phyloP scores from a whole-genome alignment of 2,888 invertebrate species.

The Eudasyphora cyanicolor region DNA sequence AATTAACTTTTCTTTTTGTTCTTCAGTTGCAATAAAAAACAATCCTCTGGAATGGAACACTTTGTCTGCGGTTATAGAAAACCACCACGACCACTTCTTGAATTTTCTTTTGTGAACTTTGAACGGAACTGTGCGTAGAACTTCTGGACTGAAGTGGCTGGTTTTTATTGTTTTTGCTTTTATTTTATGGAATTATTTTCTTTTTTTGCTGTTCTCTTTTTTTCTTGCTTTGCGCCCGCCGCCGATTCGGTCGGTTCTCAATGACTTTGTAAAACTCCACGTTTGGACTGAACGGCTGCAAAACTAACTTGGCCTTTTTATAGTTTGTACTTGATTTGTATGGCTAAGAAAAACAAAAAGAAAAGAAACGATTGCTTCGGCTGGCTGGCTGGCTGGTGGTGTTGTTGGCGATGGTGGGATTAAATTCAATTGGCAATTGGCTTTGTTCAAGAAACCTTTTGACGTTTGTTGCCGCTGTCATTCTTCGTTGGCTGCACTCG shows the following conservation, averaged over 20 bases:
- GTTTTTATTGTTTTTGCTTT: background rate
- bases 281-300: conserved; percentile 74
- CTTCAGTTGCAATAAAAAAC: conserved; percentile 45
- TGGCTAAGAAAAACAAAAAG: conserved; percentile 45
- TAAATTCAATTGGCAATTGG: conserved; percentile 4
- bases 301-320: conserved; percentile 76
- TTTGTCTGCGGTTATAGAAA: conserved; percentile 38
- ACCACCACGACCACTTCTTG: conserved; percentile 48
- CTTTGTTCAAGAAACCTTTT: conserved; percentile 58
- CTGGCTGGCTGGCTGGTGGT: conserved; percentile 26
- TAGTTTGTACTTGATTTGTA: conserved; percentile 70
- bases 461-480: conserved; percentile 18
- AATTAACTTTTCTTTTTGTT: conserved; percentile 16
- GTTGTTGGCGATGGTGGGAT: conserved; percentile 14
- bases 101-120: conserved; percentile 27
- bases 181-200: background rate
- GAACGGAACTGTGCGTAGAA: conserved; percentile 11
- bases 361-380: conserved; percentile 47
- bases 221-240: conserved; percentile 50
- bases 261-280: conserved; percentile 70
- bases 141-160: conserved; percentile 23
- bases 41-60: conserved; percentile 27
- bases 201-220: conserved; percentile 33
- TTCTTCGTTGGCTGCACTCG: background rate
- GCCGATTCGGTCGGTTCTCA: conserved; percentile 59